Base-by-base conservation (phyloP, 2,888 invertebrate genomes). In the Alcis repandata region DNA sequence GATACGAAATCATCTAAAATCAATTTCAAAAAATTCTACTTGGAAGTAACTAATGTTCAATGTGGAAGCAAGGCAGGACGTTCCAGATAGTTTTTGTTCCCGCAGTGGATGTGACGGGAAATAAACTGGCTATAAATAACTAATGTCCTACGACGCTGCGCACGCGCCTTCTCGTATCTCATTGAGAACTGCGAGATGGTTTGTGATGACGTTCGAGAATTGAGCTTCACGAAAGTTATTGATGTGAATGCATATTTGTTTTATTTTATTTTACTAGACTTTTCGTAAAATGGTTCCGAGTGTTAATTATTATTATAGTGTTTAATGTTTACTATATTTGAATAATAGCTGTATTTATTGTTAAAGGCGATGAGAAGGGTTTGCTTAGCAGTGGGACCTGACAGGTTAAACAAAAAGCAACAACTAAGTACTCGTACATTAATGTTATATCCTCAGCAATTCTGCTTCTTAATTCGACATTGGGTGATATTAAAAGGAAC, bases 11-110 rank as follows among this genome's bases (percentile, higher is more conserved):
- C 27, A 27, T 27, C 27, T 27, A 27, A 27, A 27, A 27, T 27
- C 27, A 2, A 27, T 27, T 27, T 2, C 6, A n/a, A 38, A n/a
- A 7, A 41, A 8, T 41, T 41, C n/a, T 46, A 36, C 22, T 19
- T 43, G 11, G 38, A 32, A 38, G 11, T 19, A 19, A 46, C 46
- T 15, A 38, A 73, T 75, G 64, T 70, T 68, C 67, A 76, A 74
- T 72, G 75, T 79, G 83, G 83, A 84, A 82, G 65, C 69, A 56
- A 54, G 63, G 59, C 80, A 77, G 83, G 80, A 84, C 78, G 79
- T 75, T 71, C 69, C 68, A 59, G 66, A 73, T 74, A 63, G 71
- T 75, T 75, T 74, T 72, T 75, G 73, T 73, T 78, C 73, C 41
- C 58, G 46, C 40, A 11, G 45, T 78, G 74, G 75, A 70, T 63